Conservation (phyloP, 2,113 vertebrate species). For the Grus americana region DNA sequence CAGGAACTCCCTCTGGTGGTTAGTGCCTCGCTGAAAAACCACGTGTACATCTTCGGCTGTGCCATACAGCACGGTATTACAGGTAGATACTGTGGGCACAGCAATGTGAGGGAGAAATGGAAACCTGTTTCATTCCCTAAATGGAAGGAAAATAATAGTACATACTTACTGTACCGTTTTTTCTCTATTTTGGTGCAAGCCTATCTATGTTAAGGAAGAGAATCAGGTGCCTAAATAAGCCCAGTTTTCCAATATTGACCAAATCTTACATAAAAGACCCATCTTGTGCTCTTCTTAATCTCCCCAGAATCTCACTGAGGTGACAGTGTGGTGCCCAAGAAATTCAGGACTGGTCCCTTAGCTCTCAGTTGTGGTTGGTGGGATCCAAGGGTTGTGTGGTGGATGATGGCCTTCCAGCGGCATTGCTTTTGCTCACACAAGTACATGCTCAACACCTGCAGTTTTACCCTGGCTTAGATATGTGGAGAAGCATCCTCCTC, state of each 20-base stretch:
- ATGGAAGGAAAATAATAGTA: not conserved
- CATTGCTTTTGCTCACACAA: not conserved
- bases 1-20: constrained; percentile 21
- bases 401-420: not conserved
- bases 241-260: not conserved
- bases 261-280: not conserved
- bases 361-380: not conserved
- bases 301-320: not conserved
- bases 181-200: not conserved
- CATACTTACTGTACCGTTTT: not conserved
- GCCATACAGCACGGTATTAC: rapidly evolving
- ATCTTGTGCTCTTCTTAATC: not conserved
- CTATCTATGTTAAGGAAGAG: not conserved
- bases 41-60: rapidly evolving
- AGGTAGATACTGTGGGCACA: not conserved
- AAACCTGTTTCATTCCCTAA: not conserved
- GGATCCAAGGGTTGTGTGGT: not conserved
- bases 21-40: not conserved
- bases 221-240: not conserved
- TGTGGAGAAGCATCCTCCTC: not conserved
- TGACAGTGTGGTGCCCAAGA: not conserved
- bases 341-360: not conserved
- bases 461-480: not conserved
- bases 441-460: not conserved
- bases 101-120: not conserved